Evolutionary conservation across 2,888 invertebrate species (phyloP).

Genomic region (Orchestes rusci): DNA sequence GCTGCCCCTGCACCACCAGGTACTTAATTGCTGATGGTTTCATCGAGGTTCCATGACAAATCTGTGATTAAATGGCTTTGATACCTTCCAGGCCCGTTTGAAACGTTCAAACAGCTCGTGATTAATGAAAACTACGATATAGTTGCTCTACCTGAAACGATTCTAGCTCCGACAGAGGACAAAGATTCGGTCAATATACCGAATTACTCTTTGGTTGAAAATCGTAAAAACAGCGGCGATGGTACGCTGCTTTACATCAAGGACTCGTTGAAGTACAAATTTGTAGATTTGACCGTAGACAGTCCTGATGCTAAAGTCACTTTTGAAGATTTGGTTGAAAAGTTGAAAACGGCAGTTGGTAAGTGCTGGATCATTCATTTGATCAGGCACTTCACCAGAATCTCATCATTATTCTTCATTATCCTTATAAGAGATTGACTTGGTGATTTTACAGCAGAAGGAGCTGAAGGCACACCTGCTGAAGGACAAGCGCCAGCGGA

Average conservation of each 20-base stretch:
- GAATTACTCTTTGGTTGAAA: slow-evolving; percentile 34
- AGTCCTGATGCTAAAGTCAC: slow-evolving; percentile 32
- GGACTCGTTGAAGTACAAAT: slow-evolving; percentile 36
- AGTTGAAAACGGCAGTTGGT: slow-evolving; percentile 31
- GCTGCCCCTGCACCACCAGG: slow-evolving; percentile 17
- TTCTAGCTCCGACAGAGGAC: slow-evolving; percentile 35
- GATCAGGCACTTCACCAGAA: slow-evolving; percentile 13
- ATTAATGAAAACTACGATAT: slow-evolving; percentile 36
- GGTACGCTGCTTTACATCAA: slow-evolving; percentile 36
- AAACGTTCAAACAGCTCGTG: slow-evolving; percentile 34
- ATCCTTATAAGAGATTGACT: too few species aligned
- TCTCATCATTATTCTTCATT: too few species aligned
- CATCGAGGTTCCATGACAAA: too few species aligned
- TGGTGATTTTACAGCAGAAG: slow-evolving; percentile 12
- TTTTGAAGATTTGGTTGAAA: slow-evolving; percentile 33
- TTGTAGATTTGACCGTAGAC: slow-evolving; percentile 32
- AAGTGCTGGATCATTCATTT: too few species aligned
- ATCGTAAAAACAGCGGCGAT: slow-evolving; percentile 34
- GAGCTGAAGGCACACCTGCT: slow-evolving; percentile 15
- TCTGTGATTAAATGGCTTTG: too few species aligned
- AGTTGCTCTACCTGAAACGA: slow-evolving; percentile 34
- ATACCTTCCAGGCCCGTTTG: slow-evolving; percentile 33
- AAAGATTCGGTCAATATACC: slow-evolving; percentile 34
- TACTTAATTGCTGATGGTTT: too few species aligned
- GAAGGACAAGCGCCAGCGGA: slow-evolving; percentile 24